Percentiles rank a stretch among this genome's conserved stretches.
Conservation (phyloP, 2,888 invertebrate genomes). For the Stomorhina lunata region DNA sequence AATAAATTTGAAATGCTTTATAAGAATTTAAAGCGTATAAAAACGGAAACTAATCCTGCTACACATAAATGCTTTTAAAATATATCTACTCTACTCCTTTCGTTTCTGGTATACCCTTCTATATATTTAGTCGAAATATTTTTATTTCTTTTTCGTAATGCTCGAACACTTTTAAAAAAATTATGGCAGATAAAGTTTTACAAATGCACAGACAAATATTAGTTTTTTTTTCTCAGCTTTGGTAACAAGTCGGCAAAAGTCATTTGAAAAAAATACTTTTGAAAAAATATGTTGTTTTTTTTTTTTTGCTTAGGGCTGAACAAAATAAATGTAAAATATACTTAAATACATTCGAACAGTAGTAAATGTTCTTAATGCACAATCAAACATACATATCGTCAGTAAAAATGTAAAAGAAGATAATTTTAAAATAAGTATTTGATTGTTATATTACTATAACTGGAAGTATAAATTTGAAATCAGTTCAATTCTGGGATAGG, state of each 20-base stretch:
- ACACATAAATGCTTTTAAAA: constrained; percentile 46
- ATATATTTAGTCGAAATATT: neutral
- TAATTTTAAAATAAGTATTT: no score
- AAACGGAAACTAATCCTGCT: constrained; percentile 32
- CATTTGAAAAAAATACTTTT: constrained; percentile 16
- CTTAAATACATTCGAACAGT: neutral
- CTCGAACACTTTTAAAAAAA: constrained; percentile 33
- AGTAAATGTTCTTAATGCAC: neutral
- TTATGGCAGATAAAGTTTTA: constrained; percentile 53
- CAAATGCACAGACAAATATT: constrained; percentile 14
- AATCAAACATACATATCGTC: neutral
- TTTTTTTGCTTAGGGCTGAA: neutral
- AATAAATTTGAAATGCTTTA: neutral
- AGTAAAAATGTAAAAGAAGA: no score
- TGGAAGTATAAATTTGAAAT: no score
- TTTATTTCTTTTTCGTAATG: constrained; percentile 28
- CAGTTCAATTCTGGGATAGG: no score
- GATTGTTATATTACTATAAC: no score
- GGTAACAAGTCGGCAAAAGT: constrained; percentile 27
- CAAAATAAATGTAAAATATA: constrained; percentile 13
- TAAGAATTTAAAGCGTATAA: neutral
- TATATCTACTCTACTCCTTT: neutral
- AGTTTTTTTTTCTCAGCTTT: neutral
- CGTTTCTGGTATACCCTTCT: neutral
- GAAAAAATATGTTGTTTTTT: neutral